Conservation (phyloP, 2,797 vertebrate species). For the Saxicola maurus region DNA sequence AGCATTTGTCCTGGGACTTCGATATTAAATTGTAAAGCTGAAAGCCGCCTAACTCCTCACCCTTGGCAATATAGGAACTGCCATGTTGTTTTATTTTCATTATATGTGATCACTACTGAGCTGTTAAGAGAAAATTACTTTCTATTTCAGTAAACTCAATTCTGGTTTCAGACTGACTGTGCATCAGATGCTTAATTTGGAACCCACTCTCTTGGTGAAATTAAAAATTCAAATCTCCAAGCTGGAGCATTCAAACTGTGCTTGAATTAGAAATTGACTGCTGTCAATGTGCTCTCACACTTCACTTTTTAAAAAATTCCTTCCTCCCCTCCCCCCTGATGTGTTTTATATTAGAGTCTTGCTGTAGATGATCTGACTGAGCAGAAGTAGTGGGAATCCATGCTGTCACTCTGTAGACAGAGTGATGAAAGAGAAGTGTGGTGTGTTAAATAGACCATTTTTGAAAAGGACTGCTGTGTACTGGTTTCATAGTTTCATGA, state of each 20-base stretch:
- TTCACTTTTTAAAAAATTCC: background rate
- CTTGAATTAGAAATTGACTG: slow-evolving; percentile 66
- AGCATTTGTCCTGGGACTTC: slow-evolving; percentile 9
- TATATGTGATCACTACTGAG: slow-evolving; percentile 36
- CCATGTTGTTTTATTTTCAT: slow-evolving; percentile 51
- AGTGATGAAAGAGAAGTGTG: slow-evolving; percentile 51
- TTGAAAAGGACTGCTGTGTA: slow-evolving; percentile 11
- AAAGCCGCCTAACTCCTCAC: background rate
- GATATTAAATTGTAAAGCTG: slow-evolving; percentile 3
- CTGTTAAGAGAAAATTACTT: slow-evolving; percentile 62
- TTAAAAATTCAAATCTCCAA: slow-evolving; percentile 65
- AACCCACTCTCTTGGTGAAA: slow-evolving; percentile 55
- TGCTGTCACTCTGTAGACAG: slow-evolving; percentile 36
- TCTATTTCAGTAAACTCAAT: slow-evolving; percentile 64
- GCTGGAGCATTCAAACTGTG: slow-evolving; percentile 60
- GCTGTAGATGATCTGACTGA: slow-evolving; percentile 48
- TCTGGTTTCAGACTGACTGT: slow-evolving; percentile 56
- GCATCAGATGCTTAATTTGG: slow-evolving; percentile 66
- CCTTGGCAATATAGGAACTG: slow-evolving; percentile 19
- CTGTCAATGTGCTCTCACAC: slow-evolving; percentile 58
- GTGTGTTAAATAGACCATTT: slow-evolving; percentile 37
- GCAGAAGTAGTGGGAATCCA: slow-evolving; percentile 49
- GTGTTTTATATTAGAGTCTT: slow-evolving; percentile 34
- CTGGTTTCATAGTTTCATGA: background rate
- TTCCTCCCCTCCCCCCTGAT: background rate